phyloP scores from a whole-genome alignment of 2,113 vertebrate species.

The Turdus rufiventris region DNA sequence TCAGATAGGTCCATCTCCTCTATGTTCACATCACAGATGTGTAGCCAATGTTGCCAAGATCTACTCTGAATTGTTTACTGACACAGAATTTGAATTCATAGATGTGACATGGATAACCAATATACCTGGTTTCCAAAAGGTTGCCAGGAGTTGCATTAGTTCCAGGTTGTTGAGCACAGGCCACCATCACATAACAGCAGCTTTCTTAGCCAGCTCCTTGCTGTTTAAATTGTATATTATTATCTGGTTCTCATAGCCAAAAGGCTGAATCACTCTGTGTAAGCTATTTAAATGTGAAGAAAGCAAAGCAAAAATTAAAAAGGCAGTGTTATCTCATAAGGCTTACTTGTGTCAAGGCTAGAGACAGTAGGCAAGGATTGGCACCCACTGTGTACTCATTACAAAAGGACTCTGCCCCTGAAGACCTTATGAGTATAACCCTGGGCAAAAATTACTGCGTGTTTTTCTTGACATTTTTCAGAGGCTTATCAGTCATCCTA shows the following conservation, averaged over 20 bases:
- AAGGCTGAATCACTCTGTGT: neutral
- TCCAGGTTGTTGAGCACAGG: neutral
- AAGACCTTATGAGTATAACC: constrained; percentile 18
- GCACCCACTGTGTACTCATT: neutral
- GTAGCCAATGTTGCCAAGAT: neutral
- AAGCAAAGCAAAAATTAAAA: constrained; percentile 12
- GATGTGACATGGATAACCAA: neutral
- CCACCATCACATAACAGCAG: neutral
- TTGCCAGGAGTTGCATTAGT: neutral
- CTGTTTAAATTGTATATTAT: constrained; percentile 7
- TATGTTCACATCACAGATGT: neutral
- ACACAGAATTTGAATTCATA: neutral
- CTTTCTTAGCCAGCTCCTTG: neutral
- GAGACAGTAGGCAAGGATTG: neutral
- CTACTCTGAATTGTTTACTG: neutral
- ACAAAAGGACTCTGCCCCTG: neutral
- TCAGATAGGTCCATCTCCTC: neutral
- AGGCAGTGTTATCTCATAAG: neutral
- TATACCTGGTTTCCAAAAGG: neutral
- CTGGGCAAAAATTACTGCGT: neutral
- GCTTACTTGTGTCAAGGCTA: neutral
- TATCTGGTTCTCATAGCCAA: neutral
- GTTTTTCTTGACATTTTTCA: constrained; percentile 38
- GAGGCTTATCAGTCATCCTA: neutral
- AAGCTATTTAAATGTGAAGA: constrained; percentile 9